Conservation (phyloP, 2,888 invertebrate species). For the Drosophila tanythrix region DNA sequence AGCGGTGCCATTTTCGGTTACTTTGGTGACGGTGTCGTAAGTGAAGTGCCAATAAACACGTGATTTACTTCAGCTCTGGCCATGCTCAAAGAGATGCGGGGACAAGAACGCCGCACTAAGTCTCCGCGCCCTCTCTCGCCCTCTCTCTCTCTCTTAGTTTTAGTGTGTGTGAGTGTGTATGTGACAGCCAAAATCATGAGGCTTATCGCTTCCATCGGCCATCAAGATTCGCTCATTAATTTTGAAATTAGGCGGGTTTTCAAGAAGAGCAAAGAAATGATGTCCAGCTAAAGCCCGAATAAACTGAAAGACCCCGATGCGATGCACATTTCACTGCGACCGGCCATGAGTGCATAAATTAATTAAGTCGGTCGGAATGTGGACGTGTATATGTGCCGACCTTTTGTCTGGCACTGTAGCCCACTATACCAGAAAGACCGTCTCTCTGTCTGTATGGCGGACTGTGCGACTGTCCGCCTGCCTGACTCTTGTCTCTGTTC, state of each 20-base stretch:
- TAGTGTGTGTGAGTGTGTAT: slow-evolving; percentile 45
- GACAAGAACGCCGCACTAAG: slow-evolving; percentile 47
- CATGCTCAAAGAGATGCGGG: slow-evolving; percentile 50
- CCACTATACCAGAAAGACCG: slow-evolving; percentile 32
- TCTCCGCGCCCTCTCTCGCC: slow-evolving; percentile 18
- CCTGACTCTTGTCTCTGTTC: slow-evolving; percentile 13
- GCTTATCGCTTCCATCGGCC: slow-evolving; percentile 83
- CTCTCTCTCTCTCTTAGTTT: not conserved
- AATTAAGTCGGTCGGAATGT: slow-evolving; percentile 83
- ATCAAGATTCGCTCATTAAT: slow-evolving; percentile 84
- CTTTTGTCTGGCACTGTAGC: slow-evolving; percentile 83
- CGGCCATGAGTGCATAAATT: slow-evolving; percentile 83
- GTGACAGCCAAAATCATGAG: slow-evolving; percentile 76
- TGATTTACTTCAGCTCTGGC: slow-evolving; percentile 80
- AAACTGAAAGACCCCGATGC: slow-evolving; percentile 49
- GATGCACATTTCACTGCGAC: slow-evolving; percentile 60
- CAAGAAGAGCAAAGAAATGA: slow-evolving; percentile 73
- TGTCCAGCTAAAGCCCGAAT: slow-evolving; percentile 68
- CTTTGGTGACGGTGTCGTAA: slow-evolving; percentile 73
- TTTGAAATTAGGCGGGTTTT: slow-evolving; percentile 84
- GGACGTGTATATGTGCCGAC: slow-evolving; percentile 77
- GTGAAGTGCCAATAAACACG: slow-evolving; percentile 84
- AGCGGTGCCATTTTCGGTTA: slow-evolving; percentile 77
- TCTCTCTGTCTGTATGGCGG: slow-evolving; percentile 7
- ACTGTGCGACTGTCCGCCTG: slow-evolving; percentile 12